Evolutionary conservation across 2,113 vertebrate genomes (phyloP).

Genomic region (Irena cyanogastra): DNA sequence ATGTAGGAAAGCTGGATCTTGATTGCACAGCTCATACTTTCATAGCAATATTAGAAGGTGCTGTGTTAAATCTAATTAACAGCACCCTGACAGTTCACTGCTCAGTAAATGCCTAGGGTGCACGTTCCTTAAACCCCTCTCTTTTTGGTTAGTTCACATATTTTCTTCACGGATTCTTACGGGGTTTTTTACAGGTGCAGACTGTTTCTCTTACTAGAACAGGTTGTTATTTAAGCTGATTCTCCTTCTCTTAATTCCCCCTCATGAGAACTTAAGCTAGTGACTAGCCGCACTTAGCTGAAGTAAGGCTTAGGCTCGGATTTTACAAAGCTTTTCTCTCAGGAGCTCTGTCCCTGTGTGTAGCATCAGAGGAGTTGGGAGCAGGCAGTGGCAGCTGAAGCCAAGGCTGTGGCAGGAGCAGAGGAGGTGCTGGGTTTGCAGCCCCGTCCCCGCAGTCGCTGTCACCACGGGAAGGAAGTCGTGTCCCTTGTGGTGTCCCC

Average conservation of each 20-base stretch:
- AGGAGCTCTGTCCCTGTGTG: background rate
- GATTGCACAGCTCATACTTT: background rate
- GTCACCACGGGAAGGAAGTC: background rate
- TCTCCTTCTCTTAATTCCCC: background rate
- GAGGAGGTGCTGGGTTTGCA: background rate
- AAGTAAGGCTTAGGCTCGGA: background rate
- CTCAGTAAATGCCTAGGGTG: background rate
- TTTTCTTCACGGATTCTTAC: background rate
- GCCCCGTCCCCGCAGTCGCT: background rate
- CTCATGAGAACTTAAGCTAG: background rate
- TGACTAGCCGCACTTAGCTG: background rate
- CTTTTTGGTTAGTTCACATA: no score
- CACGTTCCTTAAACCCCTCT: background rate
- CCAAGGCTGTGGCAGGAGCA: background rate
- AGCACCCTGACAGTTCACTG: background rate
- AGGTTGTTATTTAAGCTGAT: background rate
- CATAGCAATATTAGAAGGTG: background rate
- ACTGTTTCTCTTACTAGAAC: background rate
- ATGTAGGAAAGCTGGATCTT: background rate
- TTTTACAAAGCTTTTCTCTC: background rate
- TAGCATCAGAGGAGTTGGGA: background rate
- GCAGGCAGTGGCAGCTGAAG: background rate
- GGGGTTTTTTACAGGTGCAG: background rate
- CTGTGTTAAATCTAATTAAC: background rate
- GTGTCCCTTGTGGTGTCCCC: slow-evolving; percentile 3